Conservation (phyloP, 2,113 vertebrate genomes). For the Cyanistes caeruleus region DNA sequence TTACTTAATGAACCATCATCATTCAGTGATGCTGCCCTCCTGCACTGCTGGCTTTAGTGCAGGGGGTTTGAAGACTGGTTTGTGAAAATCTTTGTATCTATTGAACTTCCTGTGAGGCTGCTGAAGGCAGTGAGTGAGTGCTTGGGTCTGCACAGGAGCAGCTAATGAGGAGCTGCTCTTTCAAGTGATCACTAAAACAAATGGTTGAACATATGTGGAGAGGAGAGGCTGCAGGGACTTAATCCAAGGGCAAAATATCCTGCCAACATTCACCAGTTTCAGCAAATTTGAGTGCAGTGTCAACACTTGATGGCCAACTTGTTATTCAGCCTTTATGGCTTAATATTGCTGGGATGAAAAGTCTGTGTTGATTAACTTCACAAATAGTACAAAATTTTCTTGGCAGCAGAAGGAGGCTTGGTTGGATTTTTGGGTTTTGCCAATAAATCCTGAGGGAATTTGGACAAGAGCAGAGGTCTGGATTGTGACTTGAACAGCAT, state of each 20-base stretch:
- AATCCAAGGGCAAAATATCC: background rate
- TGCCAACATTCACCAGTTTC: background rate
- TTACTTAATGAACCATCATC: background rate
- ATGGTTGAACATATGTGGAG: background rate
- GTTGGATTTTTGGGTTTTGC: background rate
- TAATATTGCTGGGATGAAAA: background rate
- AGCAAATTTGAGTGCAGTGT: background rate
- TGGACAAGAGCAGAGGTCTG: background rate
- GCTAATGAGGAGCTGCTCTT: conserved; percentile 10
- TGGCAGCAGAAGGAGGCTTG: background rate
- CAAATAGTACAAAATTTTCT: background rate
- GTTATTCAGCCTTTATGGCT: background rate
- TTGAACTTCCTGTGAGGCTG: background rate
- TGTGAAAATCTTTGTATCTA: background rate
- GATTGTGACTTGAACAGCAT: background rate
- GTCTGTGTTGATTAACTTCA: background rate
- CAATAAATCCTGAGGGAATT: background rate
- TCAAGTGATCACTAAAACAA: background rate
- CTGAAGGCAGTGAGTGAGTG: background rate
- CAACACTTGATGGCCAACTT: background rate
- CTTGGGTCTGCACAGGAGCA: background rate
- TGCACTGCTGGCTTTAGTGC: background rate
- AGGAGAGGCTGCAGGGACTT: background rate
- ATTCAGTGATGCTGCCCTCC: background rate
- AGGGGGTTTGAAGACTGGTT: background rate